Evolutionary conservation across 37 sponge, comb jelly and placozoan species (phyloP), one percentile per base, ranked within the genome.

Genomic region (Chondrilla cf. caribensis): DNA sequence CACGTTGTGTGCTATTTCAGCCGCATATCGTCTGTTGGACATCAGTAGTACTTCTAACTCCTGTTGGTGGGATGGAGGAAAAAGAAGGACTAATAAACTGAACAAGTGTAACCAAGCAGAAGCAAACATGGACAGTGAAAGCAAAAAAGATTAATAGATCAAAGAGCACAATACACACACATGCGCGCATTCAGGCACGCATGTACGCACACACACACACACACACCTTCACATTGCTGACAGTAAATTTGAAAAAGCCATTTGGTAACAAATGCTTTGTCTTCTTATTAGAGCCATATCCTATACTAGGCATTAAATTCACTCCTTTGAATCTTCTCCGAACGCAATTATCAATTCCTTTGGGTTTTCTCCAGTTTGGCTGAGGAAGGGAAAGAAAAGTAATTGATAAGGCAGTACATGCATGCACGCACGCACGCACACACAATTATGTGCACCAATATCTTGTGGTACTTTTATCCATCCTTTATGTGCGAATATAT

Each of bases 341-440:
- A 54, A 98, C 96, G 19, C 96, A 85, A 75, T 95, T 96, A 84
- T 98, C 99, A 78, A 98, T 98, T 80, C 99, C 99, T 72, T 93
- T 96, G 8, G 99, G 99, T 71, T 96, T 96, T 58, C 99, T 85
- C 99, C 99, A 98, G 93, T 85, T 97, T 2, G 80, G 44, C 91
- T 91, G 55, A 21, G 59, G 31, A n/a, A n/a, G n/a, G n/a, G n/a
- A n/a, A n/a, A n/a, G n/a, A n/a, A 55, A 55, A 55, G 57, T 19
- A 55, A 68, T n/a, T 3, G 4, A 68, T 11, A 5, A 7, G 2
- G 70, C 7, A 4, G 32, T 19, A 18, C 8, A 2, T 15, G 25
- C 3, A 18, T 9, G 2, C 32, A 68, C 57, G 17, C 57, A 55
- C 57, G 17, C 57, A 55, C 57, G 17, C 57, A 55, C 57, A 55